Evolutionary conservation across 2,888 invertebrate genomes (phyloP).

Genomic region (Ectobius pallidus): DNA sequence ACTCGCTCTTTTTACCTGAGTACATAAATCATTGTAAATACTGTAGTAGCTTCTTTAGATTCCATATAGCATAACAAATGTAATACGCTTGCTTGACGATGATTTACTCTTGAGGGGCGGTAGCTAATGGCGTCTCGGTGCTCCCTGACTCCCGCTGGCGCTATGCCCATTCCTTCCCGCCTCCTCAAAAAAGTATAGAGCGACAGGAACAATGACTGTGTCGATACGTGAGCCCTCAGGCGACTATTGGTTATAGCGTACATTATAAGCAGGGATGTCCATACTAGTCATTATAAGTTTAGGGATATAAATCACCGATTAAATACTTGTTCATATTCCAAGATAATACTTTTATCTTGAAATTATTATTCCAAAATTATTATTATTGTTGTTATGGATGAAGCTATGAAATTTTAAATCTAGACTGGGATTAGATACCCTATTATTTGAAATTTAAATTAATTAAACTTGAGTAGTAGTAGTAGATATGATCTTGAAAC

Average conservation of each 20-base stretch:
- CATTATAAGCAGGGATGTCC: neutral
- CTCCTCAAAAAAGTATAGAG: neutral
- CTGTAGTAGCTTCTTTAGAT: neutral
- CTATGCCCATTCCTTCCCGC: neutral
- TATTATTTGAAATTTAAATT: no score
- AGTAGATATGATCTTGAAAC: no score
- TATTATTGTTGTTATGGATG: no score
- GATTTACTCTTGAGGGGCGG: conserved; percentile 3
- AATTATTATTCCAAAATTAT: no score
- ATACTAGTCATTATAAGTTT: no score
- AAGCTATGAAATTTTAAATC: no score
- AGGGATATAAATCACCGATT: no score
- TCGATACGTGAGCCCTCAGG: neutral
- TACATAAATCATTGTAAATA: conserved; percentile 1
- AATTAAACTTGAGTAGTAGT: no score
- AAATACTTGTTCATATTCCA: no score
- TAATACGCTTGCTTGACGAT: neutral
- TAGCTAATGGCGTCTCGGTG: neutral
- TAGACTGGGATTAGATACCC: no score
- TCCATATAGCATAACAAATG: conserved; percentile 10
- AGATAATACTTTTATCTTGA: no score
- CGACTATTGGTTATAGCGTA: neutral
- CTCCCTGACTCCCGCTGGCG: neutral
- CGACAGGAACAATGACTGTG: conserved; percentile 2
- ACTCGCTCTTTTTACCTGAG: no score